Evolutionary conservation across 2,797 vertebrate genomes (phyloP).

Genomic region (Pelobates cultripes): DNA sequence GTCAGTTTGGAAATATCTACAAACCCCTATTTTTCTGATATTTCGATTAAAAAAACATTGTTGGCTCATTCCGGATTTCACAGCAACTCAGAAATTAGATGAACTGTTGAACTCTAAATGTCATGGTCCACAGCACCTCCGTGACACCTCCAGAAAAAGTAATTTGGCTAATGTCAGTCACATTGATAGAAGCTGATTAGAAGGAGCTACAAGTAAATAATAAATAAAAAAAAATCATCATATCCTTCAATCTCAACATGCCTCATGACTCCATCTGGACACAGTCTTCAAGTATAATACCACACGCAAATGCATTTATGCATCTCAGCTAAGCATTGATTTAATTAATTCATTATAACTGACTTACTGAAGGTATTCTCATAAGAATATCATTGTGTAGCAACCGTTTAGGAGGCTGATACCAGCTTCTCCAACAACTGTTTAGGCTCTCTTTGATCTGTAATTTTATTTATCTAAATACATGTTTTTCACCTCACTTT

Average conservation of each 20-base stretch:
- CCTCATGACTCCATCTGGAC: neutral
- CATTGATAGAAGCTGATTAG: conserved; percentile 1
- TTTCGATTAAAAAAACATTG: neutral
- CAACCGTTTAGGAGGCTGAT: no score
- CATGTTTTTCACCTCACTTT: no score
- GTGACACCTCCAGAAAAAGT: neutral
- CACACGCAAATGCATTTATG: no score
- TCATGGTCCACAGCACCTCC: neutral
- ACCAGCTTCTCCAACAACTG: no score
- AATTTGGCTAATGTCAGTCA: conserved; percentile 5
- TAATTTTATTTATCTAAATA: no score
- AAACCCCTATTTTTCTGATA: neutral
- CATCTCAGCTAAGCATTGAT: no score
- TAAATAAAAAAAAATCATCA: neutral
- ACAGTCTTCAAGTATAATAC: no score
- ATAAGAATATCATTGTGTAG: no score
- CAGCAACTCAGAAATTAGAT: neutral
- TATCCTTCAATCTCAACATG: neutral
- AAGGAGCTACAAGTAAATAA: neutral
- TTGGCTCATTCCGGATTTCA: neutral
- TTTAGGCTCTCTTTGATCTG: no score
- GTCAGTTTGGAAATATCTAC: no score
- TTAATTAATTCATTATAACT: no score
- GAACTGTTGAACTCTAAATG: neutral
- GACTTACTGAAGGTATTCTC: no score